Evolutionary conservation across 23 tunicate species (phyloP), one percentile per base, ranked within the genome.

Genomic region (Botrylloides violaceus): DNA sequence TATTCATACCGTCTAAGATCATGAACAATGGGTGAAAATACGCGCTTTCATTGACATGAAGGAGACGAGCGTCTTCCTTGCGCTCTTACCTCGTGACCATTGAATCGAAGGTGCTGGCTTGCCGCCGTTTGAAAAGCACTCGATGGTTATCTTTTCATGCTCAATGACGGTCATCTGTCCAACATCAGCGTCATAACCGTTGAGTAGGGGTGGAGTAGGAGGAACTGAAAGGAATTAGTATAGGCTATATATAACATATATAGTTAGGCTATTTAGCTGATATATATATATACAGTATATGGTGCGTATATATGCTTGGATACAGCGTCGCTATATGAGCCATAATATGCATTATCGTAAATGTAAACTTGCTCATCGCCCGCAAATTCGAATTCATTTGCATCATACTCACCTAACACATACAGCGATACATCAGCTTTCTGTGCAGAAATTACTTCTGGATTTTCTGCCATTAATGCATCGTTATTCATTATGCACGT

Each of bases 401-500:
- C n/a, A n/a, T n/a, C n/a, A 20, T 68, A 37, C 74, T 35, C 47
- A 68, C 74, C 58, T 7, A 39, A 37, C 4, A 68, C 74, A 43
- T 32, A 26, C 29, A 68, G 27, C 6, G 2, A 0, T 4, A 68
- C 37, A 68, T 68, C 74, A 19, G 36, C 37, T 56, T 68, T 68
- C 58, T 68, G 74, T 0, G 74, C 74, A 9, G 74, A 28, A 31
- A 68, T 68, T n/a, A 68, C 32, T 32, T 39, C 56, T 32, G 74
- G 74, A 68, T 68, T 36, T 35, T 65, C 79, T 20, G 59, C 49
- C 32, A 66, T 25, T 9, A 87, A 22, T 3, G 80, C 95, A 61
- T 87, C 95, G 55, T 80, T 87, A 31, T 70, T 76, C 95, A 87
- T 87, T 23, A 87, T 81, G 78, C 95, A 87, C 24, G 86, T 76